Percentiles rank a stretch among this genome's conserved stretches.
Conservation (phyloP, 2,113 vertebrate genomes). For the Lamprotornis superbus region DNA sequence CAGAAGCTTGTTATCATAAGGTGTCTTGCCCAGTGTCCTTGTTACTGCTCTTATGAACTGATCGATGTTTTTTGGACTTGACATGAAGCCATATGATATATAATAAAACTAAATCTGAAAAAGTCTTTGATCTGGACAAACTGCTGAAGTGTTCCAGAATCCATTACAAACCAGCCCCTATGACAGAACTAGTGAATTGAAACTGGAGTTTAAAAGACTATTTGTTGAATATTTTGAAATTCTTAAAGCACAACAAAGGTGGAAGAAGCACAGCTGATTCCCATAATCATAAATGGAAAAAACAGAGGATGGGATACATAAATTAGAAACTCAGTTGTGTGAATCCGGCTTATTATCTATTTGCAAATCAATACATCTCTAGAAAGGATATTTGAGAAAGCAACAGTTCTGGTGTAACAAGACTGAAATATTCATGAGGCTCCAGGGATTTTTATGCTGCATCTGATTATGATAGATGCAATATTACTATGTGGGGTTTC, state of each 20-base stretch:
- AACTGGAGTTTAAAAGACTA: neutral
- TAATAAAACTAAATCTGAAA: neutral
- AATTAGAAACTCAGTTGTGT: neutral
- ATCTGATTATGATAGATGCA: neutral
- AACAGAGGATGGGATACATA: neutral
- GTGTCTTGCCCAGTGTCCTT: neutral
- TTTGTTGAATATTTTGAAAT: neutral
- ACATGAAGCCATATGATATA: neutral
- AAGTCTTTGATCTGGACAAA: neutral
- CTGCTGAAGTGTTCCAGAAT: neutral
- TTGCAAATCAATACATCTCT: neutral
- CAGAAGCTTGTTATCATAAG: neutral
- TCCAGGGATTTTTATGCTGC: neutral
- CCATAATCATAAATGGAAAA: neutral
- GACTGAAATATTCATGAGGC: neutral
- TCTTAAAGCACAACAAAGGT: neutral
- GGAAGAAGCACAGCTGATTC: neutral
- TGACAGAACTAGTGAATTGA: neutral
- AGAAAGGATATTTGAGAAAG: neutral
- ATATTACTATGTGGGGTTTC: neutral
- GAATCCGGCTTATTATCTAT: neutral
- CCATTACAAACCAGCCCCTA: neutral
- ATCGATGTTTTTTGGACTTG: neutral
- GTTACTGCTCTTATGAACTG: neutral
- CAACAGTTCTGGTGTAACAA: neutral